phyloP scores from a whole-genome alignment of 1,140 invertebrate genomes.

The Calycopis cecrops region DNA sequence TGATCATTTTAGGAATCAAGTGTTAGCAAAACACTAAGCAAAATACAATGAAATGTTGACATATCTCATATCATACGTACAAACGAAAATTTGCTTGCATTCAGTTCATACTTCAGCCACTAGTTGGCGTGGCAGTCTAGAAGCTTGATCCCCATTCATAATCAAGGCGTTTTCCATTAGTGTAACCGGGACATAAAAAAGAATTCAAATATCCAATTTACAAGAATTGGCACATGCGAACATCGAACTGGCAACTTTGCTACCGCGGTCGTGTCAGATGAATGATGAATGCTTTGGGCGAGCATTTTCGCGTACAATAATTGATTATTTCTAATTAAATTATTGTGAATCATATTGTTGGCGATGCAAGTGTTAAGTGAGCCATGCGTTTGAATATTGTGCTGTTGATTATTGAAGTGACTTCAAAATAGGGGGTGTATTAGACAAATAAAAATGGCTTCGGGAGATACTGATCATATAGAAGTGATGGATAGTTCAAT shows the following conservation, averaged over 20 bases:
- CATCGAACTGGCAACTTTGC: constrained; percentile 1
- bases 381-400: constrained; percentile 64
- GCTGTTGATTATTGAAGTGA: constrained; percentile 46
- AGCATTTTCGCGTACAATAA: constrained; percentile 19
- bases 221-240: too few species aligned
- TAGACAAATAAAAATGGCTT: constrained; percentile 78
- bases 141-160: too few species aligned
- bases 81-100: too few species aligned
- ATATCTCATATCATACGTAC: too few species aligned
- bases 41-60: too few species aligned
- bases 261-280: constrained; percentile 13
- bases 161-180: too few species aligned
- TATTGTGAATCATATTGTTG: constrained; percentile 65
- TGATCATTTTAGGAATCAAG: too few species aligned
- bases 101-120: too few species aligned
- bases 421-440: constrained; percentile 67
- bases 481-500: constrained; percentile 65
- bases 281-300: constrained; percentile 15
- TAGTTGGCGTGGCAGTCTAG: too few species aligned
- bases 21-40: too few species aligned
- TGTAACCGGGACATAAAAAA: too few species aligned
- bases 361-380: constrained; percentile 61
- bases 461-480: constrained; percentile 76
- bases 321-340: constrained; percentile 73
- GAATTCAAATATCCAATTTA: too few species aligned